Percentiles rank a stretch among this genome's conserved stretches.
phyloP scores from a whole-genome alignment of 2,888 invertebrate species.

The Noctua pronuba region DNA sequence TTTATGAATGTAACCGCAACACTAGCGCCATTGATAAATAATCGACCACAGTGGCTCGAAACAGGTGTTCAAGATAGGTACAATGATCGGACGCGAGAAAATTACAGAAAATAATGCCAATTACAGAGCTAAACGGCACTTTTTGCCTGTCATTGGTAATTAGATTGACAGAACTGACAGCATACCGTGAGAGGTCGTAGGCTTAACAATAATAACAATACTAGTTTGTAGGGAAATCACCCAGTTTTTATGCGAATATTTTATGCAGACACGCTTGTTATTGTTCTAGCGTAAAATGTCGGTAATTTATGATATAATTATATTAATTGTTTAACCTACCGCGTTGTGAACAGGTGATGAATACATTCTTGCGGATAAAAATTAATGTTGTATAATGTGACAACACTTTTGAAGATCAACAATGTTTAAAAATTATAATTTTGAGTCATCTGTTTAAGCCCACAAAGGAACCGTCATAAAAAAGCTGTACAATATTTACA shows the following conservation, averaged over 20 bases:
- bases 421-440: neutral
- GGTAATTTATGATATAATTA: constrained; percentile 59
- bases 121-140: constrained; percentile 51
- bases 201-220: constrained; percentile 24
- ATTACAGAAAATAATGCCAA: constrained; percentile 62
- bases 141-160: constrained; percentile 52
- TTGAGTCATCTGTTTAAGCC: neutral
- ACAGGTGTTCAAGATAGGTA: constrained; percentile 50
- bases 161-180: constrained; percentile 54
- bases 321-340: constrained; percentile 57
- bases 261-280: constrained; percentile 24
- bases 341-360: constrained; percentile 45
- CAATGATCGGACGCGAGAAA: constrained; percentile 56
- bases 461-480: neutral
- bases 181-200: constrained; percentile 15
- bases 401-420: constrained; percentile 15
- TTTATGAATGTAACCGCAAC: constrained; percentile 74
- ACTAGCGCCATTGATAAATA: constrained; percentile 77
- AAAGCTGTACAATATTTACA: neutral
- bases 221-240: constrained; percentile 35
- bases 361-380: constrained; percentile 18
- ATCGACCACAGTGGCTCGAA: constrained; percentile 40
- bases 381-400: constrained; percentile 18
- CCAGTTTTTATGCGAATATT: constrained; percentile 44
- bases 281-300: constrained; percentile 42